phyloP scores from a whole-genome alignment of 2,888 invertebrate genomes.

The Bimastos eiseni region DNA sequence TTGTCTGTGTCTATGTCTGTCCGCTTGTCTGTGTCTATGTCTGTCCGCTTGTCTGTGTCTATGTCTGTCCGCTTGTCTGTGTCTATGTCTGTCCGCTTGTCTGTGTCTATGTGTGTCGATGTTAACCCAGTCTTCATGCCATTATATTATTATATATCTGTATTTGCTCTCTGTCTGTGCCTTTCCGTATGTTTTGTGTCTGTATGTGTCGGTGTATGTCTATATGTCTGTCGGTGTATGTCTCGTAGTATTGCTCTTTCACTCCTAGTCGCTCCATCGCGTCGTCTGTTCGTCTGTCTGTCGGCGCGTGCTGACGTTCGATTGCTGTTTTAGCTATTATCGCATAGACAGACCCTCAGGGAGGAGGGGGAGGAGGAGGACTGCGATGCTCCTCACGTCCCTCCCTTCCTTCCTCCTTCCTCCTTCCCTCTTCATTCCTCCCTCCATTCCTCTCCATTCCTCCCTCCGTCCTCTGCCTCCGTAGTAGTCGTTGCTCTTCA shows the following conservation, averaged over 20 bases:
- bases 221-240: background rate
- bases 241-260: background rate
- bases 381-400: background rate
- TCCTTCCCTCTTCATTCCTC: background rate
- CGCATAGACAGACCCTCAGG: background rate
- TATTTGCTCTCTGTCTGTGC: no score
- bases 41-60: no score
- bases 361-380: background rate
- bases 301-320: background rate
- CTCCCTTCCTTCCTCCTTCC: background rate
- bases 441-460: no score
- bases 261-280: background rate
- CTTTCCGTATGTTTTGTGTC: background rate
- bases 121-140: no score
- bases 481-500: background rate
- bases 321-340: constrained; percentile 13
- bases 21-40: no score
- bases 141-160: no score
- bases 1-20: no score
- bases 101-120: background rate
- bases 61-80: background rate
- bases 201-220: background rate
- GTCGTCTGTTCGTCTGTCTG: background rate
- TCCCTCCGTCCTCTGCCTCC: background rate
- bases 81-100: background rate